Evolutionary conservation across 2,797 vertebrate species (phyloP).

Genomic region (Oryzias sinensis): DNA sequence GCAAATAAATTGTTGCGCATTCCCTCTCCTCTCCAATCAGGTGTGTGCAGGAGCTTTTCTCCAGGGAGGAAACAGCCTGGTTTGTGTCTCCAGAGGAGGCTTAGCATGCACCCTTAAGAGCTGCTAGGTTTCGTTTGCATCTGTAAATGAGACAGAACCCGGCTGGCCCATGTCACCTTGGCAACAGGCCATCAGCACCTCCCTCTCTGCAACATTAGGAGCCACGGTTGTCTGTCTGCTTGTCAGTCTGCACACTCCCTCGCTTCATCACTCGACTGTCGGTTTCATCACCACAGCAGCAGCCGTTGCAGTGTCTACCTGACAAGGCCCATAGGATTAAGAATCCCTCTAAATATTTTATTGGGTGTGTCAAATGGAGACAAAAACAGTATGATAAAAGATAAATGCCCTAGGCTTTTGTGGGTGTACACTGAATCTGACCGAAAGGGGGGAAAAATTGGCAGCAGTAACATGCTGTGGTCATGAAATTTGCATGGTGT

Average conservation of each 20-base stretch:
- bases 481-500: conserved; percentile 72
- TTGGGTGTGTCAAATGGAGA: conserved; percentile 44
- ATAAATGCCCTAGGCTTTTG: conserved; percentile 55
- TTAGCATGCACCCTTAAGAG: conserved; percentile 56
- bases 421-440: conserved; percentile 56
- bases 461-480: conserved; percentile 57
- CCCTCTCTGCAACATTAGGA: conserved; percentile 67
- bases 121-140: conserved; percentile 77
- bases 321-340: conserved; percentile 58
- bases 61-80: conserved; percentile 47
- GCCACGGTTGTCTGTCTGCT: conserved; percentile 72
- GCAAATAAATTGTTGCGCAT: conserved; percentile 66
- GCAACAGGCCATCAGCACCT: conserved; percentile 79
- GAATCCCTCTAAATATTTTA: conserved; percentile 61
- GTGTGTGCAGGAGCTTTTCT: conserved; percentile 60
- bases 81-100: conserved; percentile 63
- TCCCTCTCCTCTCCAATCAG: conserved; percentile 52
- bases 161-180: conserved; percentile 78
- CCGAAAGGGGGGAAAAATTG: conserved; percentile 39
- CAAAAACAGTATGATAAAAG: conserved; percentile 62
- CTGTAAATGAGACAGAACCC: conserved; percentile 78
- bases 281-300: conserved; percentile 50
- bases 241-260: conserved; percentile 72
- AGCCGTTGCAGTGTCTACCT: conserved; percentile 51
- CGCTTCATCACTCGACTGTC: conserved; percentile 55